Base-by-base conservation (phyloP, 1,140 invertebrate genomes). In the Lysiphlebus fabarum region DNA sequence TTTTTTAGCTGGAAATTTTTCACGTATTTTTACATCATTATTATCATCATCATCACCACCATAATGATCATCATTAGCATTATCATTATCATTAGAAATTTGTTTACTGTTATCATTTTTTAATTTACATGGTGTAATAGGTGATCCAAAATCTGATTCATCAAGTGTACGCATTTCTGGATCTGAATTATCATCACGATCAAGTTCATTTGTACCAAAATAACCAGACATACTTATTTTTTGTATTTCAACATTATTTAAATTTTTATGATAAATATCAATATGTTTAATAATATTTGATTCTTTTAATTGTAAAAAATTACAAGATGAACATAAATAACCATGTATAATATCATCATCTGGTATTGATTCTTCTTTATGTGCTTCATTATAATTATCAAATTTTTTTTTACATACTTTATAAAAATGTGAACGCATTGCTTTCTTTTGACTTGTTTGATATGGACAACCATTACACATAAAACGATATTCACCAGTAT, bases 401-500 rank as follows among this genome's bases (percentile, higher is more conserved):
- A 58, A 61, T 10, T 40, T 41, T 36, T 64, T 70, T 43, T 70
- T 65, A 58, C 79, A 81, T 0, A 65, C 51, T 57, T 74, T 70
- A 36, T 80, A 77, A 44, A 77, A 80, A 61, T 86, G 85, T 4
- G 73, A 66, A 11, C 72, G 74, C 41, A 85, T 70, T 1, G 78
- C 74, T 7, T 77, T 73, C 50, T 71, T 75, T 2, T 74, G 71
- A 7, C 75, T 68, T 5, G 77, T 73, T 53, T 72, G 71, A 61
- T 80, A 84, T 11, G 68, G 62, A 65, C 88, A 90, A 40, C 79
- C 70, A 7, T 75, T 76, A 72, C 88, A 90, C 4, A 69, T 66
- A 59, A 83, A 83, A 53, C 86, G 80, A 68, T 87, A 89, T 71
- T 90, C 88, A 0, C 88, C 88, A 0, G 88, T 90, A 59, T 90